phyloP scores from a whole-genome alignment of 2,888 invertebrate species.

The Alviniconcha strummeri region DNA sequence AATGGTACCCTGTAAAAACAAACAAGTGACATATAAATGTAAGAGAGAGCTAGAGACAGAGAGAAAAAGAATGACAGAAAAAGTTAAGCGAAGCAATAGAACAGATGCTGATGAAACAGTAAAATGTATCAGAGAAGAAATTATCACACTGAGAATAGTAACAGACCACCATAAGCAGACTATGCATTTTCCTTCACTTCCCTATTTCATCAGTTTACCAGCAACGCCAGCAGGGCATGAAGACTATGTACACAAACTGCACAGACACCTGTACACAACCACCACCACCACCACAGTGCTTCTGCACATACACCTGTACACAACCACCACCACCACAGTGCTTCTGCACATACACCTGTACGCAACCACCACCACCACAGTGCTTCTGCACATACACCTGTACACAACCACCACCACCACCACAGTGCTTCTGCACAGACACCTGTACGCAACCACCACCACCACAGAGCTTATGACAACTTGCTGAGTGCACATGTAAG shows the following conservation, averaged over 20 bases:
- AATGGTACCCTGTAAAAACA: conserved; percentile 80
- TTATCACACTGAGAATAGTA: too few species aligned
- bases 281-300: not conserved
- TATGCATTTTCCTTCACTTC: too few species aligned
- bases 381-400: not conserved
- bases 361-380: not conserved
- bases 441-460: not conserved
- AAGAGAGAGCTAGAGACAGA: not conserved
- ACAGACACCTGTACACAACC: not conserved
- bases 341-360: not conserved
- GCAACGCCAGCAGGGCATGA: too few species aligned
- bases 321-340: not conserved
- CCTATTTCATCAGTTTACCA: too few species aligned
- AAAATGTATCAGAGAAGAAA: too few species aligned
- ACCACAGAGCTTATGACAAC: not conserved
- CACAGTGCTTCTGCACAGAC: not conserved
- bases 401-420: not conserved
- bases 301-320: not conserved
- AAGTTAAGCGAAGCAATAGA: too few species aligned
- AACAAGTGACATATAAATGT: not conserved
- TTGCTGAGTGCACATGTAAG: not conserved
- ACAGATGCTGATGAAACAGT: too few species aligned
- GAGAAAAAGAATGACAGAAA: too few species aligned
- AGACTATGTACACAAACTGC: not conserved
- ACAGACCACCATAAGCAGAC: too few species aligned